A percentile compares a stretch with the other conserved stretches of the same genome.
phyloP scores from a whole-genome alignment of 2,888 invertebrate genomes.

The Ischnus inquisitorius region DNA sequence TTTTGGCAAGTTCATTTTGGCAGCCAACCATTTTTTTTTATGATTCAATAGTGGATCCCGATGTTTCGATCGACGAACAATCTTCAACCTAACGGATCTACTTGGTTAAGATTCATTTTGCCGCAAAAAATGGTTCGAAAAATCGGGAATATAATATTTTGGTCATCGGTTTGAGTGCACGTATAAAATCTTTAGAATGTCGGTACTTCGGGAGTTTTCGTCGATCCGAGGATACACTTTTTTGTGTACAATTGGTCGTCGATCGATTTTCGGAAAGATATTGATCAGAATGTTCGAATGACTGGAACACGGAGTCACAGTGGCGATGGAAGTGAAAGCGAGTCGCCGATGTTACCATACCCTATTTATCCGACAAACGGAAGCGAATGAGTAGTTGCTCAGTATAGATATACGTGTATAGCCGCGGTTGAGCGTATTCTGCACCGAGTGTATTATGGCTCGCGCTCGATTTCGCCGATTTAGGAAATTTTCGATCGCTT shows the following conservation, averaged over 20 bases:
- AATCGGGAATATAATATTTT: too few species aligned
- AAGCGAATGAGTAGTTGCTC: conserved; percentile 36
- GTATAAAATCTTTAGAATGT: too few species aligned
- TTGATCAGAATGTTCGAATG: too few species aligned
- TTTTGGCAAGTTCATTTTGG: conserved; percentile 61
- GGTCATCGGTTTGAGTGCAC: too few species aligned
- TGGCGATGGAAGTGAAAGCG: conserved; percentile 60
- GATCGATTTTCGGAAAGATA: too few species aligned
- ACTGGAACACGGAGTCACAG: conserved; percentile 4
- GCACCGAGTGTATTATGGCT: background rate
- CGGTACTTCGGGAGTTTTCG: too few species aligned
- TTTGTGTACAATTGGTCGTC: background rate
- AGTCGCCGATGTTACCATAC: conserved; percentile 9
- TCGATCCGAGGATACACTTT: background rate
- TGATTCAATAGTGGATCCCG: background rate
- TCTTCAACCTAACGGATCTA: too few species aligned
- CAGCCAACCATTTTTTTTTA: too few species aligned
- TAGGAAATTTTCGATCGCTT: conserved; percentile 61
- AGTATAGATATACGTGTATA: background rate
- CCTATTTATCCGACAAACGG: conserved; percentile 45
- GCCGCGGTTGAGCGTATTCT: too few species aligned
- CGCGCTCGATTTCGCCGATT: conserved; percentile 45
- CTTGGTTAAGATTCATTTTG: too few species aligned
- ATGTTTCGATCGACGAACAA: background rate
- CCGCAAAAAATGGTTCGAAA: too few species aligned